Evolutionary conservation across 2,113 vertebrate species (phyloP).

Genomic region (Cardinalis cardinalis): DNA sequence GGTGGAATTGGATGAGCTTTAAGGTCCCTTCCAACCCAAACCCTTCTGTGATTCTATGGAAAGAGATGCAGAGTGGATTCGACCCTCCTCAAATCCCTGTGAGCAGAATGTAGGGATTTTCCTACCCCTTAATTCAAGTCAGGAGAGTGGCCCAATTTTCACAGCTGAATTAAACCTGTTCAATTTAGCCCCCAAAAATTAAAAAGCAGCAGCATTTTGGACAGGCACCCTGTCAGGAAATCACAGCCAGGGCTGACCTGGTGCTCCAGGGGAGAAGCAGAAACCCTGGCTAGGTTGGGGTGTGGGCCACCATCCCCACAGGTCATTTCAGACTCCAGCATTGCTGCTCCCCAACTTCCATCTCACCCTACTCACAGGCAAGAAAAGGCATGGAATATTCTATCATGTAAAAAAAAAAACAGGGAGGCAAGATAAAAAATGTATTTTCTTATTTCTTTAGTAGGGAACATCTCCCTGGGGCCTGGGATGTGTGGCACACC

Average conservation of each 20-base stretch:
- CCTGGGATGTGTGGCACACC: neutral
- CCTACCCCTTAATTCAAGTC: neutral
- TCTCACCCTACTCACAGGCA: neutral
- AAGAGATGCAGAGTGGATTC: neutral
- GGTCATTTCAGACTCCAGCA: neutral
- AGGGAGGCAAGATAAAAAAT: neutral
- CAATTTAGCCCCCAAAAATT: neutral
- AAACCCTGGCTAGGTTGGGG: neutral
- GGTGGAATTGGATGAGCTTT: neutral
- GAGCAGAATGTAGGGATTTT: neutral
- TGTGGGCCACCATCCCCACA: accelerated
- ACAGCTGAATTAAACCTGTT: neutral
- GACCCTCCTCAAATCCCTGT: neutral
- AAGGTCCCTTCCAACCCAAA: neutral
- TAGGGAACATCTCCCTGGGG: accelerated
- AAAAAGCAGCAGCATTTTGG: neutral
- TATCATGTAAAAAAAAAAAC: neutral
- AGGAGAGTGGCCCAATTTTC: neutral
- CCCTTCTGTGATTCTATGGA: neutral
- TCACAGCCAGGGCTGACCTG: neutral
- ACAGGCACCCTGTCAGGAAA: neutral
- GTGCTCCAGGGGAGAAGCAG: neutral
- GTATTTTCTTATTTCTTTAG: neutral
- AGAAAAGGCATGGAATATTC: neutral
- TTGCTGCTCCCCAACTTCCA: neutral